Evolutionary conservation across 1,140 invertebrate species (phyloP).

Genomic region (Drosophila malerkotliana): DNA sequence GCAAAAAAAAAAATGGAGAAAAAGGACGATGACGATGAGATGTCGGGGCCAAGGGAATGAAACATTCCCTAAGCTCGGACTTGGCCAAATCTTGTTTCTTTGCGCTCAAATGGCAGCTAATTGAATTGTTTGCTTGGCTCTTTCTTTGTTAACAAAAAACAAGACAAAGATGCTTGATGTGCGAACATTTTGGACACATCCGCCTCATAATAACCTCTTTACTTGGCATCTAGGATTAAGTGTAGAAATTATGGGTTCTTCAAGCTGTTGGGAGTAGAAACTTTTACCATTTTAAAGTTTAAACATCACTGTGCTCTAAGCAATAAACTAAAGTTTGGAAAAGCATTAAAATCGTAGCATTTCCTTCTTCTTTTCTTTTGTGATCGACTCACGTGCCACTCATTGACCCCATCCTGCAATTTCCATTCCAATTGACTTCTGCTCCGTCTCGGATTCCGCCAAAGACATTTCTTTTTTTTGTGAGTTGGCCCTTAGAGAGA

Average conservation of each 20-base stretch:
- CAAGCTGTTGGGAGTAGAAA: too few relatives aligned
- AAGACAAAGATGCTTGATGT: background rate
- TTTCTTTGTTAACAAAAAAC: background rate
- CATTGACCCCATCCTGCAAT: slow-evolving; percentile 28
- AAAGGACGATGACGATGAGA: slow-evolving; percentile 3
- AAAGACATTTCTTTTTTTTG: slow-evolving; percentile 38
- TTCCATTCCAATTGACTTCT: slow-evolving; percentile 51
- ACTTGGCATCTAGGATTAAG: background rate
- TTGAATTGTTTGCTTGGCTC: slow-evolving; percentile 38
- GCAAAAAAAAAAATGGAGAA: background rate
- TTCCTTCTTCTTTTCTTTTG: background rate
- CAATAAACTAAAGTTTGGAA: slow-evolving; percentile 2
- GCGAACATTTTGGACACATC: slow-evolving; percentile 2
- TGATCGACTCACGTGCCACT: slow-evolving; percentile 48
- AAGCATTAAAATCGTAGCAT: background rate
- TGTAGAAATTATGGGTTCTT: too few relatives aligned
- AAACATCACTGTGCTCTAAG: background rate
- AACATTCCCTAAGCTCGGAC: slow-evolving; percentile 25
- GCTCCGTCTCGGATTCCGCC: slow-evolving; percentile 35
- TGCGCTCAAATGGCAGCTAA: slow-evolving; percentile 34
- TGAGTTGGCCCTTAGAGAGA: slow-evolving; percentile 19
- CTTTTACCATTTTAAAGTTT: background rate
- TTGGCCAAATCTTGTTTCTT: slow-evolving; percentile 17
- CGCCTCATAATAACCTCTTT: slow-evolving; percentile 12
- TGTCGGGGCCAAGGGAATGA: slow-evolving; percentile 2